Evolutionary conservation across 2,888 invertebrate genomes (phyloP), one percentile per base, ranked within the genome.

Genomic region (Lutraria lutraria): DNA sequence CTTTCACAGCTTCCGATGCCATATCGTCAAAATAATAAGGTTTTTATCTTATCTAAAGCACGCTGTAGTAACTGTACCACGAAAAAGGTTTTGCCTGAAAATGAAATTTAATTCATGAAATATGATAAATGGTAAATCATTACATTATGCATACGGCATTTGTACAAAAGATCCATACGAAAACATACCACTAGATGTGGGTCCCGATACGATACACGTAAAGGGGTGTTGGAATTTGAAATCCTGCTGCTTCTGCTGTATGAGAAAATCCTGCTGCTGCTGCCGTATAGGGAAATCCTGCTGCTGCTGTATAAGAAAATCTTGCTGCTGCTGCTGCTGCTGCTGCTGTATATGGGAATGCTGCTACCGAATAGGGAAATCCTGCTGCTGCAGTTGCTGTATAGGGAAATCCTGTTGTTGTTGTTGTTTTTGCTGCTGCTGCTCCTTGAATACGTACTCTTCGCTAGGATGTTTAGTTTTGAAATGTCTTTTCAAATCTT

Each of bases 21-120:
- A 90, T 52, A 81, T 91, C 88, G 54, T 90, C 60, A 90, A 43
- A 53, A 89, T 72, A 16, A 88, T 16, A 13, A 86, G 19, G 52
- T 90, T 89, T 43, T 89, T 43, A 81, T 88, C 21, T 29, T n/a
- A n/a, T n/a, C n/a, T n/a, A n/a, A 52, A 31, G 81, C 72, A 82
- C 85, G 53, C 60, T 85, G 88, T 19, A 88, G 53, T 60, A 88
- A 80, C 8, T 56, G 21, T 54, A 60, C 60, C 4, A 82, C 82
- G 6, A 82, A 12, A 31, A 60, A 60, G 13, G 88, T 88, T n/a
- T 82, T 88, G 34, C 56, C 56, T n/a, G n/a, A n/a, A n/a, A n/a
- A n/a, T n/a, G n/a, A n/a, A n/a, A n/a, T n/a, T n/a, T n/a, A n/a
- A n/a, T n/a, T n/a, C n/a, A n/a, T n/a, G n/a, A n/a, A n/a, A n/a